Conservation (phyloP, 2,888 invertebrate genomes). For the Andrena camellia region DNA sequence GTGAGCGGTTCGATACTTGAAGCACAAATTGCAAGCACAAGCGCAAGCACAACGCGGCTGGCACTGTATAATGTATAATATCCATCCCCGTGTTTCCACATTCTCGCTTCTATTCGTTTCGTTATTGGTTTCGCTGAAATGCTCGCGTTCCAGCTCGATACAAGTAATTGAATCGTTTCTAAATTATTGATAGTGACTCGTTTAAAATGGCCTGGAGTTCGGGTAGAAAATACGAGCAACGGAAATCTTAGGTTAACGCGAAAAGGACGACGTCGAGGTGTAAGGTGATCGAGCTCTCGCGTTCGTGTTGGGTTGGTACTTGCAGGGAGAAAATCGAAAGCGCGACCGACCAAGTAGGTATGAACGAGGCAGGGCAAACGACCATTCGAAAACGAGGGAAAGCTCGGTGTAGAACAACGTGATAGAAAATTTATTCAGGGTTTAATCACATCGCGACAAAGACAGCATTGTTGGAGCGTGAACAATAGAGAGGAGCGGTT, state of each 20-base stretch:
- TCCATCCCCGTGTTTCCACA: slow-evolving; percentile 6
- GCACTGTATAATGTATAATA: background rate
- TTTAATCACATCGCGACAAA: slow-evolving; percentile 80
- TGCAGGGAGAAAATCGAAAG: slow-evolving; percentile 19
- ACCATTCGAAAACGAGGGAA: slow-evolving; percentile 38
- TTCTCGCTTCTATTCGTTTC: background rate
- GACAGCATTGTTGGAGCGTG: slow-evolving; percentile 76
- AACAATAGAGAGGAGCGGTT: slow-evolving; percentile 71
- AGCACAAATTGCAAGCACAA: slow-evolving; percentile 11
- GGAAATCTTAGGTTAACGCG: slow-evolving; percentile 14
- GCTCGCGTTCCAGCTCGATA: background rate
- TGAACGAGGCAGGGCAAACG: background rate
- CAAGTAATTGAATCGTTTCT: background rate
- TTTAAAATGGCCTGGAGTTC: background rate
- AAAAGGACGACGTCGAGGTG: background rate
- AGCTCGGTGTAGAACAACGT: slow-evolving; percentile 55
- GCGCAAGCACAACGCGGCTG: background rate
- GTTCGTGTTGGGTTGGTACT: background rate
- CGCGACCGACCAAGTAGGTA: background rate
- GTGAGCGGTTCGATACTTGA: slow-evolving; percentile 13
- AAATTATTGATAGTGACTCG: background rate
- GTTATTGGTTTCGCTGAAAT: too few species aligned
- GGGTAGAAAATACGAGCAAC: background rate
- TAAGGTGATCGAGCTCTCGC: background rate
- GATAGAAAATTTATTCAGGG: slow-evolving; percentile 80